Evolutionary conservation across 2,113 vertebrate genomes (phyloP), one percentile per base, ranked within the genome.

Genomic region (Cheilinus undulatus): DNA sequence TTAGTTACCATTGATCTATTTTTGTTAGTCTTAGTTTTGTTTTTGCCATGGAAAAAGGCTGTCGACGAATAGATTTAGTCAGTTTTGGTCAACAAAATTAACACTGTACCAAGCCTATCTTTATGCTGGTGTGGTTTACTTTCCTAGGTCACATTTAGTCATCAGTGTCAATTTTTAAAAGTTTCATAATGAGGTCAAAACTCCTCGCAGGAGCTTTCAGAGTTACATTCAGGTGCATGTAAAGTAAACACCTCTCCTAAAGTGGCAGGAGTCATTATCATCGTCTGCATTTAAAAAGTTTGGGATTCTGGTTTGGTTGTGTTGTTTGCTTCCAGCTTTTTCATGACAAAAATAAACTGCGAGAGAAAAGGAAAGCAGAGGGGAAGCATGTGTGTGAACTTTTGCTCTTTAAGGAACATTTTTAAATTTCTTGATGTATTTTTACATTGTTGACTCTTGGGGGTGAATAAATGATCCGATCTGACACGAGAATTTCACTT

Each of bases 171-270:
- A 9, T 32, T 8, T 32, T 32, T 32, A 6, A 32, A 9, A 8
- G 30, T 32, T 34, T 34, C 32, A 32, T 32, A 32, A 32, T 1
- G 6, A 32, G 30, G 6, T 32, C 7, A 32, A 32, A 32, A 32
- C 6, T 5, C 30, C 30, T 32, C 30, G 9, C 30, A 32, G 2
- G 30, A 32, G 30, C 30, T 32, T 32, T 32, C 2, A 32, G 30
- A 32, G 30, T 9, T 9, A 34, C 32, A 34, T 11, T 34, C 8
- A 34, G 32, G 8, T 5, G 32, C 3, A 34, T 11, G 8, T 45
- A n/a, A 7, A 45, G 69, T 54, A 67, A 58, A 66, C 51, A 60
- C 23, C 32, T n/a, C 22, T 32, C 28, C 38, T 51, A 42, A 69
- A 34, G 50, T 70, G 38, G 17, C 22, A 28, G 63, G 28, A 30